phyloP scores from a whole-genome alignment of 2,113 vertebrate species.

The Poecile atricapillus region DNA sequence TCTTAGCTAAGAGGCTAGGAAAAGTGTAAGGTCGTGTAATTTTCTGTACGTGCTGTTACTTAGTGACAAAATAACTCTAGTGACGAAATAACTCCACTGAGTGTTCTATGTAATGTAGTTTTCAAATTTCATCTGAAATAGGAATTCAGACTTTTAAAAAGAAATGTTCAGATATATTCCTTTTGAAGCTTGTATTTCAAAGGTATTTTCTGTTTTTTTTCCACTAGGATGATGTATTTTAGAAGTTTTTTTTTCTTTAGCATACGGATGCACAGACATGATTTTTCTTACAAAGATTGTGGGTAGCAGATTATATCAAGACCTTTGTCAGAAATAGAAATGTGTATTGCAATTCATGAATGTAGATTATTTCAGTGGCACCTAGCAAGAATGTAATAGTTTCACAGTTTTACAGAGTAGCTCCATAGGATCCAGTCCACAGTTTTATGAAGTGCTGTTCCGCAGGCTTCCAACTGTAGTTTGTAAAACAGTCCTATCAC shows the following conservation, averaged over 20 bases:
- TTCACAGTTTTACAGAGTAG: not conserved
- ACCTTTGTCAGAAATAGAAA: not conserved
- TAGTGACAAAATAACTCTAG: not conserved
- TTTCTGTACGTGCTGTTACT: not conserved
- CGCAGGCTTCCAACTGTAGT: not conserved
- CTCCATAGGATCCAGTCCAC: not conserved
- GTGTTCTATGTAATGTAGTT: not conserved
- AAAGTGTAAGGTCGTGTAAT: not conserved
- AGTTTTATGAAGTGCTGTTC: not conserved
- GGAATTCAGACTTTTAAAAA: not conserved
- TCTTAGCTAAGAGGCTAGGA: not conserved
- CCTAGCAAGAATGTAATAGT: not conserved
- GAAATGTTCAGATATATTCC: not conserved
- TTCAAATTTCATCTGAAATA: not conserved
- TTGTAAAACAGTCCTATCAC: not conserved
- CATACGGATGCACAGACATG: not conserved
- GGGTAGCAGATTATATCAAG: not conserved
- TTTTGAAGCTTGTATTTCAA: not conserved
- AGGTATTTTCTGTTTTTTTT: not conserved
- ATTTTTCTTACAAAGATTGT: not conserved
- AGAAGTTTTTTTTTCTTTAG: not conserved
- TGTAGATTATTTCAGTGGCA: not conserved
- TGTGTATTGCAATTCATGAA: not conserved
- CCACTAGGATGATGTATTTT: not conserved
- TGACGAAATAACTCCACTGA: not conserved